A percentile compares a stretch with the other conserved stretches of the same genome.
Conservation (phyloP, 2,888 invertebrate genomes). For the Congeria kusceri region DNA sequence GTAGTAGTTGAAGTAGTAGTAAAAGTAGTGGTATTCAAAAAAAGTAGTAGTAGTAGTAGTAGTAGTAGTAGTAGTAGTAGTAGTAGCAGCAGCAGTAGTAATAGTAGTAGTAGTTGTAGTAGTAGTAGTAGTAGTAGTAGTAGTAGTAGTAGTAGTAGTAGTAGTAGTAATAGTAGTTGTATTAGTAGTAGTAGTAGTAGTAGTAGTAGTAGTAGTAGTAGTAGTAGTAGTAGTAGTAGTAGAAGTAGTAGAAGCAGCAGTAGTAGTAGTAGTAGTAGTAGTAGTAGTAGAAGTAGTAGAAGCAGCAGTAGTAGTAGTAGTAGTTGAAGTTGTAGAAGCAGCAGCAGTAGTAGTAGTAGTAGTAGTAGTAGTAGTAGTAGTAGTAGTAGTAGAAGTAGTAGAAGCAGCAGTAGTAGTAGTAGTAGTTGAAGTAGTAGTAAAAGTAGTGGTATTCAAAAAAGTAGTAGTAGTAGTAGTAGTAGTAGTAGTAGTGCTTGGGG, state of each 20-base stretch:
- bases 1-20: too few relatives aligned
- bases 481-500: too few relatives aligned
- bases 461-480: too few relatives aligned
- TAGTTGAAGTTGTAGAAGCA: neutral
- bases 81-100: too few relatives aligned
- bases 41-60: neutral
- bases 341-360: neutral
- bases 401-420: too few relatives aligned
- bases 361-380: neutral
- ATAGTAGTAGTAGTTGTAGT: neutral
- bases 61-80: conserved; percentile 1
- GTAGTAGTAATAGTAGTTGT: neutral
- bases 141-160: neutral
- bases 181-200: neutral
- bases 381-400: too few relatives aligned
- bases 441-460: too few relatives aligned
- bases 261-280: neutral
- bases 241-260: neutral
- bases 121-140: neutral
- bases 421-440: too few relatives aligned
- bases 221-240: conserved; percentile 12
- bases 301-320: neutral
- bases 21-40: too few relatives aligned
- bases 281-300: too few relatives aligned
- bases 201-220: neutral